Conservation (phyloP, 2,888 invertebrate genomes). For the Lasioglossum morio region DNA sequence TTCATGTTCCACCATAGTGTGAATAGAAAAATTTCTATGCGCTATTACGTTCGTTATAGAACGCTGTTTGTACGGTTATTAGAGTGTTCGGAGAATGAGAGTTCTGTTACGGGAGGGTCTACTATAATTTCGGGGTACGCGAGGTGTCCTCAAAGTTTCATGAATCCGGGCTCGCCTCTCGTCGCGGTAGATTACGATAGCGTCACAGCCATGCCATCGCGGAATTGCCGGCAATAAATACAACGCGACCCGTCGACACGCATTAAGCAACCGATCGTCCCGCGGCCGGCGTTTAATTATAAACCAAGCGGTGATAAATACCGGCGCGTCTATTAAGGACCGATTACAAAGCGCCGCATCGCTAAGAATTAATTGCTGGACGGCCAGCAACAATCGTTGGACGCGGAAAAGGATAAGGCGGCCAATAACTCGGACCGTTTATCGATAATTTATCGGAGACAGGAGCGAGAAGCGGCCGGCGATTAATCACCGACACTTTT, state of each 20-base stretch:
- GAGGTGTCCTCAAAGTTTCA: neutral
- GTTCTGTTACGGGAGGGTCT: neutral
- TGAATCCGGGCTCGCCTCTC: neutral
- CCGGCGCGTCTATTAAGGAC: constrained; percentile 41
- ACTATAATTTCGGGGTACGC: neutral
- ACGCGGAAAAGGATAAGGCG: constrained; percentile 26
- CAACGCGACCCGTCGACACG: constrained; percentile 38
- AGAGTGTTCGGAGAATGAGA: neutral
- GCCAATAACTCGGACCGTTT: constrained; percentile 40
- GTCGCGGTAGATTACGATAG: neutral
- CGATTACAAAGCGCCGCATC: constrained; percentile 63
- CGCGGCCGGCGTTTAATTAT: constrained; percentile 61
- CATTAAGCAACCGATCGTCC: constrained; percentile 51
- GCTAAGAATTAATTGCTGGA: constrained; percentile 62
- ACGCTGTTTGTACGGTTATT: no score
- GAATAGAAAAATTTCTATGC: no score
- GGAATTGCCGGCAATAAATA: constrained; percentile 41
- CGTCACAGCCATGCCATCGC: constrained; percentile 8
- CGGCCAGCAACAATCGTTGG: constrained; percentile 44
- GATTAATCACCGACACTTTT: constrained; percentile 42
- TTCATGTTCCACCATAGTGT: neutral
- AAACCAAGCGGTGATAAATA: constrained; percentile 58
- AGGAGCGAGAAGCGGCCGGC: neutral
- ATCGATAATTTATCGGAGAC: constrained; percentile 48
- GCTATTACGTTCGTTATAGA: no score